Evolutionary conservation across 2,797 vertebrate genomes (phyloP).

Genomic region (Decapterus maruadsi): DNA sequence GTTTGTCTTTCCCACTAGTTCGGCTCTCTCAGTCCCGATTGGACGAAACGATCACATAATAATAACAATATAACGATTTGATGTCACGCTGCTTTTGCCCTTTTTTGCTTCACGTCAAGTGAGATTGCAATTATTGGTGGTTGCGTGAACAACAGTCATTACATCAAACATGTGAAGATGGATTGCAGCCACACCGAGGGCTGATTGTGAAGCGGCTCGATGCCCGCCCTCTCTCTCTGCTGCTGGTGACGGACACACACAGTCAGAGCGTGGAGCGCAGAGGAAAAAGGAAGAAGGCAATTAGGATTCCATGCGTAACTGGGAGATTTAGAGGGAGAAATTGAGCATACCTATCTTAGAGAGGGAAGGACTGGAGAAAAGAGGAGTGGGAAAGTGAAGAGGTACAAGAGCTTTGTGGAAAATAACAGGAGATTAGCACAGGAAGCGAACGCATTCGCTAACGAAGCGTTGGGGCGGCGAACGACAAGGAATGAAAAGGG

Average conservation of each 20-base stretch:
- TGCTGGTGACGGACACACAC: slow-evolving; percentile 48
- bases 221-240: slow-evolving; percentile 5
- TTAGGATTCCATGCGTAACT: slow-evolving; percentile 84
- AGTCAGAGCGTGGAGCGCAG: slow-evolving; percentile 40
- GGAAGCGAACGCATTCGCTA: slow-evolving; percentile 78
- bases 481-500: slow-evolving; percentile 72
- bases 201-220: slow-evolving; percentile 33
- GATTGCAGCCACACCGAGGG: slow-evolving; percentile 16
- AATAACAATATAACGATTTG: too few species aligned
- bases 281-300: slow-evolving; percentile 79
- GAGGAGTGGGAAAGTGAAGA: slow-evolving; percentile 54
- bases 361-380: slow-evolving; percentile 37
- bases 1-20: too few species aligned
- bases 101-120: slow-evolving; percentile 2
- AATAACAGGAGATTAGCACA: slow-evolving; percentile 83
- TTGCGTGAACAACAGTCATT: slow-evolving; percentile 6
- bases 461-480: slow-evolving; percentile 61
- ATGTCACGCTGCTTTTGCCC: background rate
- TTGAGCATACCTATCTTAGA: slow-evolving; percentile 82
- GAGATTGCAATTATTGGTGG: background rate
- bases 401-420: slow-evolving; percentile 68
- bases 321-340: slow-evolving; percentile 80
- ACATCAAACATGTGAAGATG: slow-evolving; percentile 30
- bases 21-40: background rate
- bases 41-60: background rate